Base-by-base conservation (phyloP, 2,113 vertebrate species). In the Percina caprodes region DNA sequence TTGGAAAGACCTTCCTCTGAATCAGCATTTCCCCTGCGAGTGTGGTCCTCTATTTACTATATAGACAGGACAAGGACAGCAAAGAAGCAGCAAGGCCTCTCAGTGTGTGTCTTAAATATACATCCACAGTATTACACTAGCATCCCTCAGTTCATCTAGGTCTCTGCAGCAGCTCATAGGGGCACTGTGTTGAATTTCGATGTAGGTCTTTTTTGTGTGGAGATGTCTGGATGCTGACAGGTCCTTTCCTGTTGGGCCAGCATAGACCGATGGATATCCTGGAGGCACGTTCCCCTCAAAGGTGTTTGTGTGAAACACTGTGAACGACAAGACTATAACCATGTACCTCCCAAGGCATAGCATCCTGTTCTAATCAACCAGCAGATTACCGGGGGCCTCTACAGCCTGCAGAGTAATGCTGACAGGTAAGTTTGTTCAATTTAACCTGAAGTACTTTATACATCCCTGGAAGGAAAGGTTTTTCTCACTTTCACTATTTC, bases 1-100 rank as follows among this genome's bases (percentile, higher is more conserved):
- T 91, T 92, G 80, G 54, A 86, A 75, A 84, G 61, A 80, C 81
- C 83, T 66, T 85, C 61, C 49, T 75, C 59, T 92, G 84, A 91
- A 89, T 91, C 87, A 93, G 79, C 76, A 60, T 83, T 84, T 88
- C 81, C 72, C 63, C 58, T 24, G 66, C n/a, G 68, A 85, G 65
- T 69, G 48, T 74, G 30, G 33, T 63, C 71, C 67, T 74, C 21
- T 45, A 59, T 83, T 84, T 77, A 80, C 42, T 1, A 9, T 58
- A 42, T 42, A 33, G 24, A 80, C 56, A 52, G 60, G 73, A 66
- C 30, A 75, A 83, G 85, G 78, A 86, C 51, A 80, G 58, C 18
- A 72, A 79, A 74, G 66, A 5, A 51, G 77, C 54, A 55, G 67
- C 46, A 60, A 49, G 46, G 49, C 24, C 30, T 80, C 33, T 63